Base-by-base conservation (phyloP, 2,113 vertebrate species). In the Crotophaga sulcirostris region DNA sequence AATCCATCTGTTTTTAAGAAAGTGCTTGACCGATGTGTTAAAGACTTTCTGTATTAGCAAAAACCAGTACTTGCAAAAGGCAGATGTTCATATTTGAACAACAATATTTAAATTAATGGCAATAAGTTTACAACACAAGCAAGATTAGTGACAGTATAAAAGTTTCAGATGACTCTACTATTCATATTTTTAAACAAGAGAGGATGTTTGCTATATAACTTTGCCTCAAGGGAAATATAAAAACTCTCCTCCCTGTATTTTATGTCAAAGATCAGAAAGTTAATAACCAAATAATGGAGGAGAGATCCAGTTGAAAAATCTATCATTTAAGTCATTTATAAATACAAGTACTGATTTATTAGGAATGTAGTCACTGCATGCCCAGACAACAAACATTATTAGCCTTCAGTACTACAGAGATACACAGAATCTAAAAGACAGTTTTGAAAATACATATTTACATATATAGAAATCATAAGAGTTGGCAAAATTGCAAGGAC, bases 31-130 rank as follows among this genome's bases (percentile, higher is more conserved):
- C 18, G 0, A 84, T 52, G 47, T 45, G 60, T 40, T 84, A 77
- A 23, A 74, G 31, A 86, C 76, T 95, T 95, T 94, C 93, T 94
- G n/a, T 89, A 91, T 95, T 81, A 92, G 80, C 76, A 91, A 91
- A 90, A 70, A 67, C 0, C 51, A 81, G 52, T 75, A 89, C 69
- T 84, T 81, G 76, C 47, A 67, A 63, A 73, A 91, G 83, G 62
- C 86, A 94, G 77, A 78, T 88, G 72, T 76, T 81, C 38, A 17
- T 44, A 75, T 68, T 60, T 81, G 76, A 92, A 85, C 11, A 90
- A 84, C 52, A 90, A 23, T 58, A 75, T 77, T 90, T 81, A 59
- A 92, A 92, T 34, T 47, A 84, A 78, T 54, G 49, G 38, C 60
- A 86, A 3, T 38, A 88, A 83, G 23, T 77, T 54, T 42, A 1